phyloP scores from a whole-genome alignment of 2,113 vertebrate genomes.

The Channa maculata region DNA sequence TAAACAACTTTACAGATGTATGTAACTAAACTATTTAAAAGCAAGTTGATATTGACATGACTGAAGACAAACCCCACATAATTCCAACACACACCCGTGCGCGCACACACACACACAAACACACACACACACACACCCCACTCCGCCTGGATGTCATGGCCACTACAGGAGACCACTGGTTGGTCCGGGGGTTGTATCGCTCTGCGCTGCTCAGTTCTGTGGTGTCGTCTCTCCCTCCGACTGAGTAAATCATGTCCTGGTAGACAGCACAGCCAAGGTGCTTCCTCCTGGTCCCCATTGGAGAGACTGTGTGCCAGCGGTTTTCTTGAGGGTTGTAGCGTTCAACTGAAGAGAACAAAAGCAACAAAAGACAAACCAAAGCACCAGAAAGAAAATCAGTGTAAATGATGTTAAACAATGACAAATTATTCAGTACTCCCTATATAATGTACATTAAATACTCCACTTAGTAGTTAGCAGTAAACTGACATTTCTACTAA shows the following conservation, averaged over 20 bases:
- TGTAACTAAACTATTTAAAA: no score
- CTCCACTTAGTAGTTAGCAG: no score
- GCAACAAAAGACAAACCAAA: neutral
- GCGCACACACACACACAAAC: neutral
- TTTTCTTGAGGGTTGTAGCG: slow-evolving; percentile 98
- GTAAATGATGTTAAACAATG: neutral
- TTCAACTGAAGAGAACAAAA: slow-evolving; percentile 85
- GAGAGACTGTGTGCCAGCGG: slow-evolving; percentile 98
- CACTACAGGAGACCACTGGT: slow-evolving; percentile 98
- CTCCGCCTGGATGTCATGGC: slow-evolving; percentile 98
- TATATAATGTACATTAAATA: no score
- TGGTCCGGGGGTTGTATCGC: slow-evolving; percentile 96
- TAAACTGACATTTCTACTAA: no score
- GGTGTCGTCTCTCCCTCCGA: slow-evolving; percentile 96
- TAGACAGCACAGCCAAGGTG: slow-evolving; percentile 98
- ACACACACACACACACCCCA: slow-evolving; percentile 84
- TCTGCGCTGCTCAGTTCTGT: slow-evolving; percentile 98
- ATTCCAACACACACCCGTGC: no score
- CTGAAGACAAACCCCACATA: no score
- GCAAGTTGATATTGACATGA: no score
- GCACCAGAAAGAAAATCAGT: neutral
- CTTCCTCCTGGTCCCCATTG: slow-evolving; percentile 97
- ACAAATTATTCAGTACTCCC: no score
- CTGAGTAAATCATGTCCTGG: slow-evolving; percentile 99
- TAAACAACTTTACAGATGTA: no score